These are phyloP conservation scores for Xenentodon cancila DNA, from an alignment of 2,797 vertebrate species.

Conservation along the genomic window DNA sequence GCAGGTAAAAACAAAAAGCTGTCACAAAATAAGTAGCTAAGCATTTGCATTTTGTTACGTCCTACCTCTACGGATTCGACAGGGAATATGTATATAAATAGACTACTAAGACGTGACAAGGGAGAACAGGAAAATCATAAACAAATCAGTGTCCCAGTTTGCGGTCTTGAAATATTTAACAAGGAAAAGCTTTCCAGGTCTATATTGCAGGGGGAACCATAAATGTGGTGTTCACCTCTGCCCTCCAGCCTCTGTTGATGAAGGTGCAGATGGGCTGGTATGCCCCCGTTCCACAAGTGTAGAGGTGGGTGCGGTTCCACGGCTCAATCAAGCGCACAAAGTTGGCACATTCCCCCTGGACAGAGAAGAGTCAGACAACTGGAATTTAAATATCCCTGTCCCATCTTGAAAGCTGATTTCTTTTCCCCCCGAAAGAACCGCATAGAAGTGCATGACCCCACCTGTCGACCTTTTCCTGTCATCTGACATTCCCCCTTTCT, in stretches of 20 bases:
- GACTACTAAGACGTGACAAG: conserved; percentile 48
- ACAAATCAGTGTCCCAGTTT: conserved; percentile 77
- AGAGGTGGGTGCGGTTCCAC: conserved; percentile 90
- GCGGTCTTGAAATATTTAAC: conserved; percentile 73
- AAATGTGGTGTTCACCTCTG: conserved; percentile 79
- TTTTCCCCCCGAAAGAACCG: conserved; percentile 34
- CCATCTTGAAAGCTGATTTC: conserved; percentile 30
- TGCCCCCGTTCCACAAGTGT: conserved; percentile 88
- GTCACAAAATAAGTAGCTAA: background rate
- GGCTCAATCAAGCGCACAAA: conserved; percentile 88
- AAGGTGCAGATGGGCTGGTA: conserved; percentile 88
- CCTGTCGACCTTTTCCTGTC: conserved; percentile 87
- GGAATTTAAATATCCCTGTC: conserved; percentile 52
- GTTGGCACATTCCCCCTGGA: conserved; percentile 89
- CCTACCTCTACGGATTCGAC: background rate
- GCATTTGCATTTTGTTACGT: background rate
- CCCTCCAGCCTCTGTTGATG: conserved; percentile 88
- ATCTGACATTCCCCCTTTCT: conserved; percentile 88
- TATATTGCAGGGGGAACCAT: conserved; percentile 26
- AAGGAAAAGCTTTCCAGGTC: conserved; percentile 53
- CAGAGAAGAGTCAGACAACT: conserved; percentile 31
- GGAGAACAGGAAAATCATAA: conserved; percentile 62
- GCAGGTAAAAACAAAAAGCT: background rate
- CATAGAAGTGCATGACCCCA: conserved; percentile 63
- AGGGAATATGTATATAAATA: conserved; percentile 54